Evolutionary conservation across 2,888 invertebrate genomes (phyloP), one percentile per base, ranked within the genome.

Genomic region (Linyphia triangularis): DNA sequence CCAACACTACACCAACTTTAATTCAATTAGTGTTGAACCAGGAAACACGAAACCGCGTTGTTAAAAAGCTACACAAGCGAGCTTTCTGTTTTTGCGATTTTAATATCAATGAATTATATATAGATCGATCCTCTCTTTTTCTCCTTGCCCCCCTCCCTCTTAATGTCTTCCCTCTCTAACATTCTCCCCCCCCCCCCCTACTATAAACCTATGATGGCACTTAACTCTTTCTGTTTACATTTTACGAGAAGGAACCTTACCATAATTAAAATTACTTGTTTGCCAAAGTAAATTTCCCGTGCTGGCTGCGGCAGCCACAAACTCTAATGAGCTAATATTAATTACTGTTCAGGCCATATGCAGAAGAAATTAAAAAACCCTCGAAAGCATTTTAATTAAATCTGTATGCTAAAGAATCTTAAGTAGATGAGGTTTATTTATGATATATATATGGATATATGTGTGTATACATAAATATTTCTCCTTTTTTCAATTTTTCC

Each of bases 61-160:
- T 86, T 86, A 88, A 88, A 88, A 88, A 88, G 86, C 81, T 81
- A 75, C 59, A 81, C 73, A 28, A 22, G 57, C 43, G 40, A 28
- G 30, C 67, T 86, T 85, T 81, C 73, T 81, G 73, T 88, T 88
- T 88, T 86, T 86, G 81, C 79, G 86, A 79, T 86, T 86, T 88
- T 88, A 88, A 88, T 88, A 88, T 88, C 86, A 88, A 88, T 88
- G 86, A 88, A 88, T 88, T 88, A 88, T 88, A 88, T 88, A 88
- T 88, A 67, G 81, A 88, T 88, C 86, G 86, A 88, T 75, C 83
- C 22, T 43, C 16, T 43, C 1, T 51, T 51, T 51, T 43, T 75
- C 33, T 82, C 72, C 61, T 59, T 69, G 10, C 65, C 57, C 33
- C 33, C 30, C 22, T 22, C n/a, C 19, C 10, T 51, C 63, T 10